A percentile compares a stretch with the other conserved stretches of the same genome.
Evolutionary conservation across 2,797 vertebrate genomes (phyloP).

Genomic region (Anabacerthia variegaticeps): DNA sequence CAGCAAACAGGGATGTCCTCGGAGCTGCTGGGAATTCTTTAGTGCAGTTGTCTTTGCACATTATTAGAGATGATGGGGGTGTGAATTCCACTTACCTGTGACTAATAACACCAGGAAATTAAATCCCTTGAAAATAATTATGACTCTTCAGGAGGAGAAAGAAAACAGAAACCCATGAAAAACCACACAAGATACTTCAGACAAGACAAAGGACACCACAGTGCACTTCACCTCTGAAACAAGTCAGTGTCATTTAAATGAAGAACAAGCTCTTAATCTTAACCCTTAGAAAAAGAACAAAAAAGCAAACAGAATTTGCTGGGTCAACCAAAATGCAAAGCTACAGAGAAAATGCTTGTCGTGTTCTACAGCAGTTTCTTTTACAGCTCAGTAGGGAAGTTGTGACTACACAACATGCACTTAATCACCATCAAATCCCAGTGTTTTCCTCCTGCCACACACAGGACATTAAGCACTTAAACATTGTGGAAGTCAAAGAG

Average conservation of each 20-base stretch:
- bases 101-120: background rate
- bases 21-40: background rate
- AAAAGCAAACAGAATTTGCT: background rate
- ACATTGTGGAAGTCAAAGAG: background rate
- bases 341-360: background rate
- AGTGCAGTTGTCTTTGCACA: background rate
- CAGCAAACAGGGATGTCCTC: background rate
- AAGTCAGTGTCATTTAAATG: background rate
- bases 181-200: background rate
- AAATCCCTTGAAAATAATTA: background rate
- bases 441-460: background rate
- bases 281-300: background rate
- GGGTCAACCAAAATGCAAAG: background rate
- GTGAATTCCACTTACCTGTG: background rate
- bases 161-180: background rate
- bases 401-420: background rate
- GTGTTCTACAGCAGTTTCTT: background rate
- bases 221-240: background rate
- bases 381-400: background rate
- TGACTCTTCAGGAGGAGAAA: background rate
- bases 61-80: background rate
- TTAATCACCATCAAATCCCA: rapidly evolving
- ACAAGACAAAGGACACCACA: background rate
- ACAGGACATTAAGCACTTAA: background rate
- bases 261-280: background rate